Conservation (phyloP, 2,797 vertebrate genomes). For the Diceros bicornis region DNA sequence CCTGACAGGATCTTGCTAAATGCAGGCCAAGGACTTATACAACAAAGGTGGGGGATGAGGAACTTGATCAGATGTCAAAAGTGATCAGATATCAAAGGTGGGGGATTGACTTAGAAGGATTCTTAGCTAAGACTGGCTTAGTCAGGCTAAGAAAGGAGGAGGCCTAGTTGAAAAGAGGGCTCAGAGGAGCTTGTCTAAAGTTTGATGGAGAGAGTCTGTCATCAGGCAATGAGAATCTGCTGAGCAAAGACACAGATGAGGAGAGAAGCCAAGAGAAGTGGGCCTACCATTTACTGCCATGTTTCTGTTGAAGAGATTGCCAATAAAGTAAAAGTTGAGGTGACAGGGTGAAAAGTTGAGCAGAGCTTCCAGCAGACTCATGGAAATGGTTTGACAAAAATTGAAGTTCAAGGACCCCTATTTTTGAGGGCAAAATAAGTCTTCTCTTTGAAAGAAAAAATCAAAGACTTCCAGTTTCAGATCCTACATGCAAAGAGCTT, state of each 20-base stretch:
- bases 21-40: not conserved
- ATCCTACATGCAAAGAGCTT: not conserved
- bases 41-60: not conserved
- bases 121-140: not conserved
- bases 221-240: not conserved
- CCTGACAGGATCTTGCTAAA: not conserved
- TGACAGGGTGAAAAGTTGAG: not conserved
- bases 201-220: not conserved
- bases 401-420: not conserved
- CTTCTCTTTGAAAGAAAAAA: not conserved
- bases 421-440: slow-evolving; percentile 7
- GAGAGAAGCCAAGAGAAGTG: not conserved
- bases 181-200: not conserved
- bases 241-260: not conserved
- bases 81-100: not conserved
- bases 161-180: not conserved
- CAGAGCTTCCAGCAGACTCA: not conserved
- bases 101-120: not conserved
- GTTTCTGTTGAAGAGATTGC: not conserved
- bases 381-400: not conserved
- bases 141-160: not conserved
- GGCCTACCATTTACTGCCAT: not conserved
- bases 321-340: not conserved
- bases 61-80: not conserved
- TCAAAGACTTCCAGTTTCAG: not conserved